A percentile compares a stretch with the other conserved stretches of the same genome.
These are phyloP conservation scores for Drosophila obscura DNA, from an alignment of 1,140 invertebrate genomes.

Conservation along the genomic window DNA sequence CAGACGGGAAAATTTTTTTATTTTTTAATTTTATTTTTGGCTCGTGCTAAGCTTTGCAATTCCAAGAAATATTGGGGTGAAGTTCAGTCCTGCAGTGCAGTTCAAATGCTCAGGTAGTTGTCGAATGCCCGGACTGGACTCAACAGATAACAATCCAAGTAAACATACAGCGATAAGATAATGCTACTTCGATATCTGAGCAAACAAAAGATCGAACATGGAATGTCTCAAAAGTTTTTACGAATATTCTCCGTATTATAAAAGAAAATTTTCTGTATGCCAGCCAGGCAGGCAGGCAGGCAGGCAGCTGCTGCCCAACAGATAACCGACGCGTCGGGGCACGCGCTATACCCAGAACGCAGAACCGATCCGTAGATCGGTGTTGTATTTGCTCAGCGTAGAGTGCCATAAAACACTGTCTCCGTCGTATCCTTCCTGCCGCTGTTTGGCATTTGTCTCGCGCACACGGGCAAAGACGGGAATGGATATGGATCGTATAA, in stretches of 20 bases:
- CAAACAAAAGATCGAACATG: conserved; percentile 27
- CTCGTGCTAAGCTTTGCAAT: conserved; percentile 72
- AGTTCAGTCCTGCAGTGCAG: conserved; percentile 54
- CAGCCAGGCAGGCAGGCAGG: conserved; percentile 55
- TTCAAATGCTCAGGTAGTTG: conserved; percentile 53
- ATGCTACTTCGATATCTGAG: background rate
- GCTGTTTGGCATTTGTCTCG: conserved; percentile 46
- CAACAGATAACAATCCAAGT: conserved; percentile 64
- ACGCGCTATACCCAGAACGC: conserved; percentile 39
- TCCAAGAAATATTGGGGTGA: conserved; percentile 74
- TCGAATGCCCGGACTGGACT: background rate
- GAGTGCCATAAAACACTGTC: conserved; percentile 60
- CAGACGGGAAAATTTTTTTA: background rate
- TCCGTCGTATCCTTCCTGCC: conserved; percentile 59
- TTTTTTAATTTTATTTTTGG: conserved; percentile 34
- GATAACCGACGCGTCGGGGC: conserved; percentile 35
- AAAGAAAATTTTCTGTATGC: conserved; percentile 41
- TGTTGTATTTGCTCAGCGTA: conserved; percentile 53
- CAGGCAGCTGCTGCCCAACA: conserved; percentile 59
- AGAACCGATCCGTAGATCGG: conserved; percentile 1
- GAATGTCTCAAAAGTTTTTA: conserved; percentile 45
- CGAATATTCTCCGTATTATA: conserved; percentile 24
- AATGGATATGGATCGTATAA: conserved; percentile 9
- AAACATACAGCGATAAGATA: conserved; percentile 49
- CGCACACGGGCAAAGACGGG: background rate